Evolutionary conservation across 2,797 vertebrate species (phyloP), one percentile per base, ranked within the genome.

Genomic region (Arnoldichthys spilopterus): DNA sequence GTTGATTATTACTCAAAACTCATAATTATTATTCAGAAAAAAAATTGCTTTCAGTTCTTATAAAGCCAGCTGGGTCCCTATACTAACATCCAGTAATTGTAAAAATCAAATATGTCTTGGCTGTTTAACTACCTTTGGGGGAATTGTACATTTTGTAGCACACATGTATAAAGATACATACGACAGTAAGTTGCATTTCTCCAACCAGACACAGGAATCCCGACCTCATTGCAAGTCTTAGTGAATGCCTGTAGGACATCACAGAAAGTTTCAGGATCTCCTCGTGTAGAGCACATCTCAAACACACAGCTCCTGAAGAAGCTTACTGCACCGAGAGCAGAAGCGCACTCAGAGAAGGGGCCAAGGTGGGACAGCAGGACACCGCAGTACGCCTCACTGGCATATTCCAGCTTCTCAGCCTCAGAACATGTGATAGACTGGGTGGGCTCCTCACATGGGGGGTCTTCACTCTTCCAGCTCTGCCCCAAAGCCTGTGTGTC

Each of bases 111-210:
- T 45, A 45, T 45, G 43, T 12, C 11, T 45, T 15, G 43, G 43
- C 16, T 51, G 49, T 20, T 4, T 5, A 58, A 26, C 2, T 26
- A 45, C 54, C 70, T 20, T 45, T 45, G 43, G 43, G 9, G 4
- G 12, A 13, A 45, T 15, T 45, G 43, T 12, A 45, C 43, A 45
- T 13, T 15, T 2, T 45, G 11, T 45, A 45, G 12, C 11, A 45
- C 2, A 54, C 61, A 53, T 66, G 61, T n/a, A 28, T 28, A 30
- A 2, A 16, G 45, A 94, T n/a, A n/a, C 95, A 30, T 92, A 96
- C 96, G 64, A 80, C 96, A 96, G 79, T 92, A 85, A 9, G 94
- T 91, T n/a, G 85, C 82, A 74, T 95, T 96, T 83, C 94, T 95
- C 95, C 95, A 96, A 32, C 30, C 47, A 0, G 84, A 71, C 26